A percentile compares a stretch with the other conserved stretches of the same genome.
These are phyloP conservation scores for Heliconius aoede DNA, from an alignment of 2,888 invertebrate species.

Conservation along the genomic window DNA sequence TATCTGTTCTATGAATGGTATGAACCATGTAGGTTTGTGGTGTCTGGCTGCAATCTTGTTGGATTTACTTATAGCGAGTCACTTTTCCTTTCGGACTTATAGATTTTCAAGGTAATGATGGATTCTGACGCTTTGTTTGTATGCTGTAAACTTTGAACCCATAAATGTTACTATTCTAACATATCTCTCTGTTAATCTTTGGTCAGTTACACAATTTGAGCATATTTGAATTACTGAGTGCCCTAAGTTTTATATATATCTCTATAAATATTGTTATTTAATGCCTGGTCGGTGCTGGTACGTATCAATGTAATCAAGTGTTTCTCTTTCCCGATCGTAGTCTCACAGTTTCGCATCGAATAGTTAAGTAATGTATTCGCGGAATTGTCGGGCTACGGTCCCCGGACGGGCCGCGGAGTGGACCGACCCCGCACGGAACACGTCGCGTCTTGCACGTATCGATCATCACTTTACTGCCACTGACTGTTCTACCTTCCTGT, in stretches of 20 bases:
- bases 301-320: slow-evolving; percentile 25
- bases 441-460: slow-evolving; percentile 74
- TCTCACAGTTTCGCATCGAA: slow-evolving; percentile 28
- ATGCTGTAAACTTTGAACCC: slow-evolving; percentile 11
- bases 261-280: slow-evolving; percentile 14
- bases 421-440: slow-evolving; percentile 81
- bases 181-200: slow-evolving; percentile 4
- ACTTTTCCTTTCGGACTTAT: slow-evolving; percentile 13
- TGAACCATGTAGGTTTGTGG: slow-evolving; percentile 13
- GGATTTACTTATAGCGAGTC: slow-evolving; percentile 13
- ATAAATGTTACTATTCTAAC: slow-evolving; percentile 8
- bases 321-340: slow-evolving; percentile 32
- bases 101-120: slow-evolving; percentile 7
- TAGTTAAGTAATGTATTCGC: slow-evolving; percentile 8
- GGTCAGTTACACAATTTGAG: slow-evolving; percentile 30
- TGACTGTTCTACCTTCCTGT: slow-evolving; percentile 77
- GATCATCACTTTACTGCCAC: slow-evolving; percentile 81
- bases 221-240: slow-evolving; percentile 9
- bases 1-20: slow-evolving; percentile 19
- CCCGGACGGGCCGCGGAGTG: slow-evolving; percentile 32
- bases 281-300: slow-evolving; percentile 18
- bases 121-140: slow-evolving; percentile 25
- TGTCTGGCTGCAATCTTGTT: neutral
- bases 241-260: slow-evolving; percentile 4
- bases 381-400: slow-evolving; percentile 34